Percentiles rank a stretch among this genome's conserved stretches.
phyloP scores from a whole-genome alignment of 2,797 vertebrate genomes.

The Iguana delicatissima region DNA sequence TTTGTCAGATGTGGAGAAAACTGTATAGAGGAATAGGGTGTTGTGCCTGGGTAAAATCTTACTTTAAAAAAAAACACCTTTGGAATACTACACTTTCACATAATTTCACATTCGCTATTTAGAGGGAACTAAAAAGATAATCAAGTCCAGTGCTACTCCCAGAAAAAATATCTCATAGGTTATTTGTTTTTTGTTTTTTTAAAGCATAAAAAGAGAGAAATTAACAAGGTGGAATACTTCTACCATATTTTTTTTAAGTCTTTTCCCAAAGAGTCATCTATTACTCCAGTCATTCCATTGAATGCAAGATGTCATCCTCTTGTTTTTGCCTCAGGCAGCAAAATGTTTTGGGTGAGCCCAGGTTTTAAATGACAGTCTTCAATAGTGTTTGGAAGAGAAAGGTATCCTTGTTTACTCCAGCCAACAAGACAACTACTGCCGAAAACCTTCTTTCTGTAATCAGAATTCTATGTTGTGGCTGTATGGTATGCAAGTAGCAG shows the following conservation, averaged over 20 bases:
- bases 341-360: too few species aligned
- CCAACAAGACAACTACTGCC: neutral
- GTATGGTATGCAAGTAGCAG: neutral
- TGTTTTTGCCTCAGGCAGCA: neutral
- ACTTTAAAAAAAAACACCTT: neutral
- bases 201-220: neutral
- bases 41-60: neutral
- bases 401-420: neutral
- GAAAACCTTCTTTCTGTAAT: neutral
- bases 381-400: neutral
- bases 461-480: neutral
- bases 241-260: neutral
- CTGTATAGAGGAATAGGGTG: neutral
- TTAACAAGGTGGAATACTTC: neutral
- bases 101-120: neutral
- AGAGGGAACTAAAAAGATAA: neutral
- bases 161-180: neutral
- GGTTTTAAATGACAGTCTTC: neutral
- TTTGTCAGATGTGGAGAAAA: neutral
- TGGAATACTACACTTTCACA: neutral
- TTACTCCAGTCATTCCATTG: neutral
- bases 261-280: neutral
- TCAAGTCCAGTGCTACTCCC: neutral
- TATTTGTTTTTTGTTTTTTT: neutral
- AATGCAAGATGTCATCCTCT: neutral